These are phyloP conservation scores for Abrostola triplasia DNA, from an alignment of 2,888 invertebrate genomes.

Conservation along the genomic window DNA sequence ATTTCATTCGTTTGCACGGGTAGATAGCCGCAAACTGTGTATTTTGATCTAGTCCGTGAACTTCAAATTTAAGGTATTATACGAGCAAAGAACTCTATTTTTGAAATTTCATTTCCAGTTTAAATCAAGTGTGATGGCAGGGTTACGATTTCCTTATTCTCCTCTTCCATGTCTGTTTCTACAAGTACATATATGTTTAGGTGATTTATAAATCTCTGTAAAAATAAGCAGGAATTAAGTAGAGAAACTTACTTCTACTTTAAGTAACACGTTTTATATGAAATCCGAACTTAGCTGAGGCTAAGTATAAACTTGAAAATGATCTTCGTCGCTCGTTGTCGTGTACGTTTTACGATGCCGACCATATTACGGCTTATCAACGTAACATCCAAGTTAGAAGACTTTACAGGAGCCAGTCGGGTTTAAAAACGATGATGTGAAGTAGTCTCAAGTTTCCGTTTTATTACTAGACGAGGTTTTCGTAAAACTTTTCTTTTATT, in stretches of 20 bases:
- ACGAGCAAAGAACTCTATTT: too few relatives aligned
- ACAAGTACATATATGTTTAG: too few relatives aligned
- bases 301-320: conserved; percentile 39
- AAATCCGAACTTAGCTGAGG: conserved; percentile 26
- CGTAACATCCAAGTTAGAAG: conserved; percentile 23
- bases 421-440: conserved; percentile 12
- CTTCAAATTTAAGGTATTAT: too few relatives aligned
- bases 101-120: too few relatives aligned
- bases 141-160: too few relatives aligned
- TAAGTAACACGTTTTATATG: conserved; percentile 43
- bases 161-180: too few relatives aligned
- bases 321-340: conserved; percentile 32
- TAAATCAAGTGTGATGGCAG: too few relatives aligned
- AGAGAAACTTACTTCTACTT: conserved; percentile 17
- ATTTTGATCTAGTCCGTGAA: too few relatives aligned
- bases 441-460: conserved; percentile 22
- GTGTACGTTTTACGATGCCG: conserved; percentile 42
- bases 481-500: conserved; percentile 18
- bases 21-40: too few relatives aligned
- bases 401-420: conserved; percentile 24
- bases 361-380: conserved; percentile 24
- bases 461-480: conserved; percentile 30
- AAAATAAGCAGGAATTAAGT: background rate
- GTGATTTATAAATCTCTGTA: too few relatives aligned
- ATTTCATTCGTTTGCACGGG: too few relatives aligned